phyloP scores from a whole-genome alignment of 2,888 invertebrate genomes.

The Aphidoletes aphidimyza region DNA sequence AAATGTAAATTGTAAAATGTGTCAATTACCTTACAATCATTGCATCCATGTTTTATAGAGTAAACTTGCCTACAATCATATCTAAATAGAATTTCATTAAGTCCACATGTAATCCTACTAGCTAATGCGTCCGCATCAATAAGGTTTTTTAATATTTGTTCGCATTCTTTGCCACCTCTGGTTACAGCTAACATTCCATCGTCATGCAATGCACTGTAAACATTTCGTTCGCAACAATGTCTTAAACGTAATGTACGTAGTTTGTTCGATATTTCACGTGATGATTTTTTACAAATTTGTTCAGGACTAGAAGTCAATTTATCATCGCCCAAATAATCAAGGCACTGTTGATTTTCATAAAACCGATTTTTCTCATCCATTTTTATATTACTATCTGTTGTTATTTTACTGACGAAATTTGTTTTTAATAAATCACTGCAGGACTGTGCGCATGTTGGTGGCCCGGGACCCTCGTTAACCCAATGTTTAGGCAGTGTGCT shows the following conservation, averaged over 20 bases:
- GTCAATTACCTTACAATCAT: slow-evolving; percentile 83
- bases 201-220: slow-evolving; percentile 78
- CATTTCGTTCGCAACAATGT: slow-evolving; percentile 87
- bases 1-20: too few relatives aligned
- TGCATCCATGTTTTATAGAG: slow-evolving; percentile 86
- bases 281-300: slow-evolving; percentile 76
- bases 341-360: slow-evolving; percentile 72
- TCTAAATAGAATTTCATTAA: slow-evolving; percentile 83
- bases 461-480: slow-evolving; percentile 69
- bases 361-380: slow-evolving; percentile 57
- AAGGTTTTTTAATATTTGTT: slow-evolving; percentile 76
- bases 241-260: slow-evolving; percentile 81
- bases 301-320: slow-evolving; percentile 68
- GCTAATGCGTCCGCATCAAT: slow-evolving; percentile 81
- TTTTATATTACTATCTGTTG: slow-evolving; percentile 58
- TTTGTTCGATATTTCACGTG: slow-evolving; percentile 72
- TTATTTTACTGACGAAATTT: slow-evolving; percentile 56
- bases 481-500: slow-evolving; percentile 68
- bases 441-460: slow-evolving; percentile 67
- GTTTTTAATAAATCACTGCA: slow-evolving; percentile 62
- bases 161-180: slow-evolving; percentile 76
- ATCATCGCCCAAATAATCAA: slow-evolving; percentile 80
- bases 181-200: slow-evolving; percentile 77
- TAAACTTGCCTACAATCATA: slow-evolving; percentile 91
- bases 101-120: slow-evolving; percentile 83